Percentiles rank a stretch among this genome's conserved stretches.
These are phyloP conservation scores for Nematolebias whitei DNA, from an alignment of 2,113 vertebrate genomes.

Conservation along the genomic window DNA sequence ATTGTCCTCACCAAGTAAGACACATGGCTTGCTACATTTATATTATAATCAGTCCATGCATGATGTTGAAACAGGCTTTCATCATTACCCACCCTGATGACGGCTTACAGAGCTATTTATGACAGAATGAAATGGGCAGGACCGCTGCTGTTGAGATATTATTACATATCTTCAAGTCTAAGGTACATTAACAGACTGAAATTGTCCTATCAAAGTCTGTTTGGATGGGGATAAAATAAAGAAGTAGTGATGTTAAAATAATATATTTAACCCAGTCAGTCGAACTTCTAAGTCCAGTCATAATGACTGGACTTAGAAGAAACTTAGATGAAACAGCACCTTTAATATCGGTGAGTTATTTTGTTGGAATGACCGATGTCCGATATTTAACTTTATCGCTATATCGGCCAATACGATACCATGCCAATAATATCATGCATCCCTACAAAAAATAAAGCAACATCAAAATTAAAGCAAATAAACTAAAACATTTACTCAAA, in stretches of 20 bases:
- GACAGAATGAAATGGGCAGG: too few relatives aligned
- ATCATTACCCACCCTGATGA: not conserved
- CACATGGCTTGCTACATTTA: not conserved
- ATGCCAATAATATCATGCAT: too few relatives aligned
- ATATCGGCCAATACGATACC: too few relatives aligned
- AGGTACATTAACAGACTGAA: not conserved
- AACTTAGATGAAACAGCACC: too few relatives aligned
- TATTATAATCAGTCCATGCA: not conserved
- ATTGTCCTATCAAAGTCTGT: not conserved
- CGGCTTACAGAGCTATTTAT: not conserved
- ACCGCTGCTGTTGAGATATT: not conserved
- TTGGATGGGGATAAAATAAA: not conserved
- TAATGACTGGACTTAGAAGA: too few relatives aligned
- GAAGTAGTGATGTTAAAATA: not conserved
- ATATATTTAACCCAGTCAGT: not conserved
- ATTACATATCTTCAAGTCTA: not conserved
- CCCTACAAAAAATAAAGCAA: not conserved
- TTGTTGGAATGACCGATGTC: too few relatives aligned
- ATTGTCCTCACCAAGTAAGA: conserved; percentile 97
- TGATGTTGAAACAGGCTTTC: conserved; percentile 12
- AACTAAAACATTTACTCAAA: not conserved
- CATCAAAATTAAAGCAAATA: not conserved
- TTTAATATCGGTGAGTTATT: too few relatives aligned
- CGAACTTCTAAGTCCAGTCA: too few relatives aligned
- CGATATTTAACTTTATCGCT: too few relatives aligned